phyloP scores from a whole-genome alignment of 2,113 vertebrate genomes.

The Tauraco erythrolophus region DNA sequence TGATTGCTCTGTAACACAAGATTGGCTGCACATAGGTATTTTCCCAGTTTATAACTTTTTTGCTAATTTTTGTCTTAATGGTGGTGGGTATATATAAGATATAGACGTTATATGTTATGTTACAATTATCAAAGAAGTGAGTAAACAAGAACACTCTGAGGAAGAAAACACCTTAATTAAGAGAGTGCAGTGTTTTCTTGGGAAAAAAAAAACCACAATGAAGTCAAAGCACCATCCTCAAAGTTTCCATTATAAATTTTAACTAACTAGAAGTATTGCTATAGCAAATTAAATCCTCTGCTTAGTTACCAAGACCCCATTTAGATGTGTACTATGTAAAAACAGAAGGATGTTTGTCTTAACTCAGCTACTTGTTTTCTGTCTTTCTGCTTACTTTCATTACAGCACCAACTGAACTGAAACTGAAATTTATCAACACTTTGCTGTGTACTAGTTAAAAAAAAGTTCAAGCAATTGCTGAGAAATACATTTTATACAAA shows the following conservation, averaged over 20 bases:
- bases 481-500: background rate
- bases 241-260: background rate
- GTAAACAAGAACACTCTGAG: background rate
- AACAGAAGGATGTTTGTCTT: background rate
- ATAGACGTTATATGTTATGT: background rate
- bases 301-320: background rate
- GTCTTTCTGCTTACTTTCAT: background rate
- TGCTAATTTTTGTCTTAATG: background rate
- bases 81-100: background rate
- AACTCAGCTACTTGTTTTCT: background rate
- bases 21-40: background rate
- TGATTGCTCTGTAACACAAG: background rate
- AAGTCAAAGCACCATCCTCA: background rate
- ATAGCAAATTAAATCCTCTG: background rate
- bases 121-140: background rate
- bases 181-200: background rate
- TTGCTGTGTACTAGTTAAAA: background rate
- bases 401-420: background rate
- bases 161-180: background rate
- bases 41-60: background rate
- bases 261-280: background rate
- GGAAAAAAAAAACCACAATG: rapidly evolving
- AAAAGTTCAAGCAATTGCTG: background rate
- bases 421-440: background rate
- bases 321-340: background rate